A percentile compares a stretch with the other conserved stretches of the same genome.
Evolutionary conservation across 2,113 vertebrate genomes (phyloP).

Genomic region (Callionymus lyra): DNA sequence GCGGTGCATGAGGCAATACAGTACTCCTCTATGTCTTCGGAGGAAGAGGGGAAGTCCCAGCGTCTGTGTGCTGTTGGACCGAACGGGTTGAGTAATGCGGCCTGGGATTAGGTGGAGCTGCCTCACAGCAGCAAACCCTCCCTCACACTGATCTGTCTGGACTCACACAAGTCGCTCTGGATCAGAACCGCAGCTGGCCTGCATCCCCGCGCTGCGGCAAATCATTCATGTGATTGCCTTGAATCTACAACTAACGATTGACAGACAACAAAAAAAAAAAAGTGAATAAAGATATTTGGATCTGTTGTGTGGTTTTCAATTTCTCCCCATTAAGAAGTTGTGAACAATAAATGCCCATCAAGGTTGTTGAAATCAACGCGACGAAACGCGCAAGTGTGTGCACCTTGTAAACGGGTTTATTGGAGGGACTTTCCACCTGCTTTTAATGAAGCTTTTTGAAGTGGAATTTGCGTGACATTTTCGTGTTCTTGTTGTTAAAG

Average conservation of each 20-base stretch:
- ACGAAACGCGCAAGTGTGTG: neutral
- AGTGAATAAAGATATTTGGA: neutral
- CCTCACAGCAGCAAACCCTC: slow-evolving; percentile 57
- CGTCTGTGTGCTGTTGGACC: slow-evolving; percentile 54
- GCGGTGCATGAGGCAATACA: slow-evolving; percentile 58
- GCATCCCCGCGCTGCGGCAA: slow-evolving; percentile 28
- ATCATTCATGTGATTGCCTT: slow-evolving; percentile 16
- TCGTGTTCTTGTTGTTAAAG: too few species aligned
- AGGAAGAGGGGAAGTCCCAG: slow-evolving; percentile 62
- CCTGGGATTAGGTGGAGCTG: slow-evolving; percentile 72
- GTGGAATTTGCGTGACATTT: too few species aligned
- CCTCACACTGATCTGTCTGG: slow-evolving; percentile 56
- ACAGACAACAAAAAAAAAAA: neutral
- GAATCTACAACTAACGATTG: slow-evolving; percentile 10
- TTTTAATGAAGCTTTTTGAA: too few species aligned
- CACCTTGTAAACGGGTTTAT: slow-evolving; percentile 10
- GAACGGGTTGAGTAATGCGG: slow-evolving; percentile 66
- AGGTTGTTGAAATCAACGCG: too few species aligned
- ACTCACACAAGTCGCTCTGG: slow-evolving; percentile 48
- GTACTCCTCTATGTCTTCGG: slow-evolving; percentile 56
- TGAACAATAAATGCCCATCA: neutral
- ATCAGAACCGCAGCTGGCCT: slow-evolving; percentile 54
- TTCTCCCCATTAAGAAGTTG: neutral
- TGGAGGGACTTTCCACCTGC: slow-evolving; percentile 17
- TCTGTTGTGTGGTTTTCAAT: neutral